Conservation (phyloP, 2,113 vertebrate genomes). For the Phalacrocorax pelagicus region DNA sequence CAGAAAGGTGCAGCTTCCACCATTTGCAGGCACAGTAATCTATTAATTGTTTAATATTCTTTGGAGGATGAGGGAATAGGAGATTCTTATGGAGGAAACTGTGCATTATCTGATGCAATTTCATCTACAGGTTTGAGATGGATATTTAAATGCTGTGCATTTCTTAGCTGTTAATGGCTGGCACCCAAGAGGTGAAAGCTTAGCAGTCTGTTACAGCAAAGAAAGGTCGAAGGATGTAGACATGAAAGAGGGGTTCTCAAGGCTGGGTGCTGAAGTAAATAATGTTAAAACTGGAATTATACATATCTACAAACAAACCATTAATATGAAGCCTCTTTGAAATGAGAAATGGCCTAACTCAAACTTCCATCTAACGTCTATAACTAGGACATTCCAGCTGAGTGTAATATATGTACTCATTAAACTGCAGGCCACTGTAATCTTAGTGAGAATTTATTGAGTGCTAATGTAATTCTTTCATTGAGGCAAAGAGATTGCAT, state of each 20-base stretch:
- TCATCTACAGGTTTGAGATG: background rate
- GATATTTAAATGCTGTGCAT: background rate
- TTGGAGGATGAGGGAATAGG: background rate
- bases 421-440: constrained; percentile 77
- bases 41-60: background rate
- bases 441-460: constrained; percentile 80
- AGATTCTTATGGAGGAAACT: background rate
- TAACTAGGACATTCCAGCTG: constrained; percentile 64
- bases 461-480: constrained; percentile 80
- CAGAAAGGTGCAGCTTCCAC: background rate
- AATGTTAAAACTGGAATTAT: background rate
- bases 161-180: background rate
- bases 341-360: constrained; percentile 52
- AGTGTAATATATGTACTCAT: constrained; percentile 75
- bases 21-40: background rate
- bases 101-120: background rate
- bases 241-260: background rate
- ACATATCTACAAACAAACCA: constrained; percentile 3
- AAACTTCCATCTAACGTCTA: constrained; percentile 67
- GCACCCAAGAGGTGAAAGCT: background rate
- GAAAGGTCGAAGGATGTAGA: background rate
- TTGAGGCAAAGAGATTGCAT: constrained; percentile 76
- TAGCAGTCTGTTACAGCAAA: background rate
- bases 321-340: background rate
- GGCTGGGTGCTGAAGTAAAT: constrained; percentile 1